phyloP scores from a whole-genome alignment of 2,113 vertebrate species.

The Dicentrarchus labrax region DNA sequence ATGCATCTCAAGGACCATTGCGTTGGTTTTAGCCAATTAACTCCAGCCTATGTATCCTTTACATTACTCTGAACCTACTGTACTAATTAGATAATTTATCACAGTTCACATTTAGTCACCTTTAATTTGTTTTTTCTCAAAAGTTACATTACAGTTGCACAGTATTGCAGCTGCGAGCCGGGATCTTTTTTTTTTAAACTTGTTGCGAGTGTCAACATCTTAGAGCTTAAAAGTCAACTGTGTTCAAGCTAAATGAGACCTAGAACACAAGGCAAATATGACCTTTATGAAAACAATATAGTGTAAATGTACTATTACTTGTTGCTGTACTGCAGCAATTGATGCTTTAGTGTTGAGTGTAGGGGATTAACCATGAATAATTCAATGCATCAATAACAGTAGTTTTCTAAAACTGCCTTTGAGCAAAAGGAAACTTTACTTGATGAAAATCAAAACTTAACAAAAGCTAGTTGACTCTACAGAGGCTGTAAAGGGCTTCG shows the following conservation, averaged over 20 bases:
- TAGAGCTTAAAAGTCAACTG: background rate
- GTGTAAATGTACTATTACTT: background rate
- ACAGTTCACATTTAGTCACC: background rate
- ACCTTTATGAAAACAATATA: background rate
- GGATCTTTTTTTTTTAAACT: too few relatives aligned
- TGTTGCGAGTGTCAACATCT: too few relatives aligned
- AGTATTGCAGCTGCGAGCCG: background rate
- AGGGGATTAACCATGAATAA: background rate
- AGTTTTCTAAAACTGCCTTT: background rate
- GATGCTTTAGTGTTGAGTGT: background rate
- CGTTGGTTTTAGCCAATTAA: background rate
- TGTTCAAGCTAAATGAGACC: background rate
- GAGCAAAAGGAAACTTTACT: background rate
- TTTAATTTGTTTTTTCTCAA: background rate
- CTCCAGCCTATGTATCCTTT: background rate
- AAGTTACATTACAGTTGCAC: background rate
- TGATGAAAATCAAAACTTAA: background rate
- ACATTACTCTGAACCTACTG: background rate
- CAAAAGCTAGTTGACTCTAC: background rate
- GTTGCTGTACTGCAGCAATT: background rate
- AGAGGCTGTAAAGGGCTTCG: background rate
- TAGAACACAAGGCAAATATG: background rate
- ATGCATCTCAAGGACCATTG: background rate
- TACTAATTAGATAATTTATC: too few relatives aligned
- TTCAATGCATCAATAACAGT: background rate